These are phyloP conservation scores for Metopolophium dirhodum DNA, from an alignment of 1,140 invertebrate species.

Conservation along the genomic window DNA sequence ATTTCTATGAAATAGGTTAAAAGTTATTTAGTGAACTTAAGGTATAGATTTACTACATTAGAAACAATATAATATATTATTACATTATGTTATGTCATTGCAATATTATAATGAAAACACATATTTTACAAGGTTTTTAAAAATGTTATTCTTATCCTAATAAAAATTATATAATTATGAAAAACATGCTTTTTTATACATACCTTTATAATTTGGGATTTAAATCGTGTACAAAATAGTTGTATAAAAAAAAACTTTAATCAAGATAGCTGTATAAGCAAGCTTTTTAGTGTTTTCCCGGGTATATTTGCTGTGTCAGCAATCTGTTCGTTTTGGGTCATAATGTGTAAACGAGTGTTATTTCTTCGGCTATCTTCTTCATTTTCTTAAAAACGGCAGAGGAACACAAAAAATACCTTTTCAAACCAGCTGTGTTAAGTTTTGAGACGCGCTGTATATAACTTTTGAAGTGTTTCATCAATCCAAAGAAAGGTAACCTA, in stretches of 20 bases:
- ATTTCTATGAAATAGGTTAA: too few relatives aligned
- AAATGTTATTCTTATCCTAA: background rate
- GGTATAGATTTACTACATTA: too few relatives aligned
- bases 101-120: too few relatives aligned
- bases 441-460: background rate
- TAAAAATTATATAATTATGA: background rate
- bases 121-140: background rate
- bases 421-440: background rate
- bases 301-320: background rate
- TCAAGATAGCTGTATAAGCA: background rate
- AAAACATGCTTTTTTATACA: background rate
- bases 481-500: background rate
- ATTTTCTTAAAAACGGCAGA: background rate
- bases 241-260: background rate
- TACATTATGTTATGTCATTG: background rate
- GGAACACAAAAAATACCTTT: background rate
- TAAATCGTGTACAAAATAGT: background rate
- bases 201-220: background rate
- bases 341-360: background rate
- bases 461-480: background rate
- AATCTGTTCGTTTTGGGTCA: background rate
- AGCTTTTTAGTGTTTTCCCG: background rate
- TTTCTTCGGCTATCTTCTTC: background rate
- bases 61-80: too few relatives aligned
- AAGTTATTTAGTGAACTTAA: too few relatives aligned